These are phyloP conservation scores for Monopis laevigella DNA, from an alignment of 2,888 invertebrate genomes.

Conservation along the genomic window DNA sequence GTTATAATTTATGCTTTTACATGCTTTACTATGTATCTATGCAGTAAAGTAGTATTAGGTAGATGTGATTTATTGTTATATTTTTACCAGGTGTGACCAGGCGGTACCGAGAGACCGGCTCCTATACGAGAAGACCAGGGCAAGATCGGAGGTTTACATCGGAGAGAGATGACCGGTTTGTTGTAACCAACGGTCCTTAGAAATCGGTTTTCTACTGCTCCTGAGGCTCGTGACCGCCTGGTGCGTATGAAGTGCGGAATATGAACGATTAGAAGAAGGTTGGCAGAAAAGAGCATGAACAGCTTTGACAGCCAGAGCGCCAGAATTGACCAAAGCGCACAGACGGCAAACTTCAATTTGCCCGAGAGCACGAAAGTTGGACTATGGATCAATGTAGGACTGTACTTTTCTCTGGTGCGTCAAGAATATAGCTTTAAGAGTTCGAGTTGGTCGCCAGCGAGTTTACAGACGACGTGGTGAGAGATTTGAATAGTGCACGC, in stretches of 20 bases:
- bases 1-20: too few species aligned
- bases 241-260: not conserved
- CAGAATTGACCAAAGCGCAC: not conserved
- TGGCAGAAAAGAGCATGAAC: too few species aligned
- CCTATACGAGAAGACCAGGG: constrained; percentile 13
- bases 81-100: too few species aligned
- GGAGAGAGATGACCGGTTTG: constrained; percentile 6
- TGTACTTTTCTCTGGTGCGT: constrained; percentile 6
- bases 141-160: constrained; percentile 13
- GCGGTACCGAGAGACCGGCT: constrained; percentile 14
- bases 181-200: not conserved
- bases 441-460: constrained; percentile 10
- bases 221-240: too few species aligned
- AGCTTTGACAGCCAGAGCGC: not conserved
- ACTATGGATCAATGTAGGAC: constrained; percentile 1
- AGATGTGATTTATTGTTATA: too few species aligned
- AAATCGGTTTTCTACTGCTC: not conserved
- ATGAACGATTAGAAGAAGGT: too few species aligned
- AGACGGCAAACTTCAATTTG: constrained; percentile 3
- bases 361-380: constrained; percentile 2
- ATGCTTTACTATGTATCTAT: too few species aligned
- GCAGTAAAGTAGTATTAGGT: too few species aligned
- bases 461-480: constrained; percentile 6
- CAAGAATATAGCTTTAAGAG: constrained; percentile 6
- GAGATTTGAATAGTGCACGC: not conserved